These are phyloP conservation scores for Ophonus ardosiacus DNA, from an alignment of 2,888 invertebrate species.

Conservation along the genomic window DNA sequence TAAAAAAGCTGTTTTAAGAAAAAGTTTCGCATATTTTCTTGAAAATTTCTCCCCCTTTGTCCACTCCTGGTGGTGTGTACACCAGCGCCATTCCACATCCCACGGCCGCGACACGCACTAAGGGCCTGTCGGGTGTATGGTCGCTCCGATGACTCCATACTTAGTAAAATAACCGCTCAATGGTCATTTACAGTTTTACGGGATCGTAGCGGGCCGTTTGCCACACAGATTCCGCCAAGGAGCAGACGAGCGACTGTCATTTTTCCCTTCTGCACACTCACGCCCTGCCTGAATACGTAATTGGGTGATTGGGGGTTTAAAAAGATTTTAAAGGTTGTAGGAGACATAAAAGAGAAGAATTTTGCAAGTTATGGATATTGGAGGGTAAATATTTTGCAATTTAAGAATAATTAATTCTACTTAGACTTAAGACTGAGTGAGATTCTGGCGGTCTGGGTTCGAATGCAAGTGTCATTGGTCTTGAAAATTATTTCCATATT, in stretches of 20 bases:
- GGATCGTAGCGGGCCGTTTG: slow-evolving; percentile 71
- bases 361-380: neutral
- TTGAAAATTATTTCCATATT: too few species aligned
- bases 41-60: neutral
- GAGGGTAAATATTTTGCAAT: neutral
- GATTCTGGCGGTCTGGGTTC: too few species aligned
- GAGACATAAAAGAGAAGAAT: neutral
- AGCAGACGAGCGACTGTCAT: slow-evolving; percentile 31
- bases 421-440: too few species aligned
- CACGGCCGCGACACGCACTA: slow-evolving; percentile 56
- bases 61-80: neutral
- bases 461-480: too few species aligned
- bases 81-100: slow-evolving; percentile 11
- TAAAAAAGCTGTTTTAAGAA: too few species aligned
- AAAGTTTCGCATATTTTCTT: too few species aligned
- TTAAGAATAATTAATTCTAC: neutral
- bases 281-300: slow-evolving; percentile 44
- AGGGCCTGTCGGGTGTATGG: slow-evolving; percentile 54
- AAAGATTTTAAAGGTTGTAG: neutral
- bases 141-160: slow-evolving; percentile 72
- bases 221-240: slow-evolving; percentile 70
- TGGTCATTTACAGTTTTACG: slow-evolving; percentile 74
- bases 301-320: slow-evolving; percentile 34
- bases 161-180: slow-evolving; percentile 75
- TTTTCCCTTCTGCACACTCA: slow-evolving; percentile 6